phyloP scores from a whole-genome alignment of 2,888 invertebrate genomes.

The Clepsis dumicolana region DNA sequence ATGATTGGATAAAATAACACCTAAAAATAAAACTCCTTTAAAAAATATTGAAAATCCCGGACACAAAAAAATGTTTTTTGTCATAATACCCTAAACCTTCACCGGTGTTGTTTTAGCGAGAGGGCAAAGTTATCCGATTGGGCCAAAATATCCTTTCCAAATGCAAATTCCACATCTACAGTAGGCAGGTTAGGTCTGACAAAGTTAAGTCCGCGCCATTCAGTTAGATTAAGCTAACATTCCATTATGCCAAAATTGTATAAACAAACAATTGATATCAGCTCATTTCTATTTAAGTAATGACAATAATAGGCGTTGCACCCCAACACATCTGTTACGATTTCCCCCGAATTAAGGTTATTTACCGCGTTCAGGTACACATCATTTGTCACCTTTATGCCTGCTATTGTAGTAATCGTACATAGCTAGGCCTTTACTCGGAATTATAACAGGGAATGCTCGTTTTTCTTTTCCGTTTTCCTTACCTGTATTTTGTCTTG shows the following conservation, averaged over 20 bases:
- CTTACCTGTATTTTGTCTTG: slow-evolving; percentile 7
- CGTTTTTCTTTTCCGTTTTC: slow-evolving; percentile 16
- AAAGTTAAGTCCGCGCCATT: not conserved
- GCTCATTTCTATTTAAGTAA: slow-evolving; percentile 19
- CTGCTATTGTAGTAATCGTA: slow-evolving; percentile 35
- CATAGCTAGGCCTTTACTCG: slow-evolving; percentile 27
- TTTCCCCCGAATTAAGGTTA: slow-evolving; percentile 37
- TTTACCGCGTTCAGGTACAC: slow-evolving; percentile 36
- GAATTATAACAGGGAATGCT: slow-evolving; percentile 28
- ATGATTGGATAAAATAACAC: too few species aligned
- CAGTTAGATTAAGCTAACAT: not conserved
- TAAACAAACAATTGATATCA: slow-evolving; percentile 4
- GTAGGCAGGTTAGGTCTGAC: too few species aligned
- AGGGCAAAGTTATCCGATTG: too few species aligned
- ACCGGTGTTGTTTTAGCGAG: too few species aligned
- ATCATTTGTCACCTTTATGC: slow-evolving; percentile 38
- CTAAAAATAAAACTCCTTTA: too few species aligned
- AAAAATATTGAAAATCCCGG: too few species aligned
- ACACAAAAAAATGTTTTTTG: too few species aligned
- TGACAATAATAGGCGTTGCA: slow-evolving; percentile 23
- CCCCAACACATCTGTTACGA: slow-evolving; percentile 33
- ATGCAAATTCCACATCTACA: too few species aligned
- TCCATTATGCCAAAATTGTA: not conserved
- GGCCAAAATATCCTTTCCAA: too few species aligned
- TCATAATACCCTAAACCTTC: too few species aligned